Evolutionary conservation across 2,113 vertebrate genomes (phyloP).

Genomic region (Cromileptes altivelis): DNA sequence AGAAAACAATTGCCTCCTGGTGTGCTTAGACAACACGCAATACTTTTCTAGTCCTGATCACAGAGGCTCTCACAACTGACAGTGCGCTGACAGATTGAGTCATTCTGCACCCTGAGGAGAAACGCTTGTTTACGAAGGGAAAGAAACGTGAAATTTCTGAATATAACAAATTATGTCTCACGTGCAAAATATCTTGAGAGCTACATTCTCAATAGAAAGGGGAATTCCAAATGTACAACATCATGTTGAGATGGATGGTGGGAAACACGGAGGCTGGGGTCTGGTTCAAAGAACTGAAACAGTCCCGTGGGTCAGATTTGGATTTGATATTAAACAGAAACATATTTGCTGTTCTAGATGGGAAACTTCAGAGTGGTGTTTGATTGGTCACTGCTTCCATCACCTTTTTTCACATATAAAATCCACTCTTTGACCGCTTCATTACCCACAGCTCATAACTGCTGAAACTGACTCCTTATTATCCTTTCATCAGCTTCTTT

Average conservation of each 20-base stretch:
- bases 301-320: conserved; percentile 60
- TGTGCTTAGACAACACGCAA: not conserved
- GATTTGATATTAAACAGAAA: conserved; percentile 62
- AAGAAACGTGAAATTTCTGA: not conserved
- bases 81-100: not conserved
- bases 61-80: not conserved
- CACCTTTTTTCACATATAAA: not conserved
- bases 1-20: not conserved
- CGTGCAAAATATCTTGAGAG: conserved; percentile 31
- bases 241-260: conserved; percentile 49
- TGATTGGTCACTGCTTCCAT: conserved; percentile 15
- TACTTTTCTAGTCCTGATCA: not conserved
- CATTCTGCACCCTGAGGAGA: not conserved
- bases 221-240: conserved; percentile 46
- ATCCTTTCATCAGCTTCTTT: conserved; percentile 17
- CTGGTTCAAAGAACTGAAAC: conserved; percentile 49
- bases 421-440: not conserved
- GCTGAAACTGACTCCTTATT: not conserved
- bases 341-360: conserved; percentile 47
- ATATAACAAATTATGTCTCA: conserved; percentile 29
- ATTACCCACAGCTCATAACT: conserved; percentile 15
- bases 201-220: conserved; percentile 1
- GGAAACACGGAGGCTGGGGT: conserved; percentile 51
- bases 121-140: conserved; percentile 1
- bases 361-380: conserved; percentile 33